These are phyloP conservation scores for Mamestra brassicae DNA, from an alignment of 2,888 invertebrate species.

Conservation along the genomic window DNA sequence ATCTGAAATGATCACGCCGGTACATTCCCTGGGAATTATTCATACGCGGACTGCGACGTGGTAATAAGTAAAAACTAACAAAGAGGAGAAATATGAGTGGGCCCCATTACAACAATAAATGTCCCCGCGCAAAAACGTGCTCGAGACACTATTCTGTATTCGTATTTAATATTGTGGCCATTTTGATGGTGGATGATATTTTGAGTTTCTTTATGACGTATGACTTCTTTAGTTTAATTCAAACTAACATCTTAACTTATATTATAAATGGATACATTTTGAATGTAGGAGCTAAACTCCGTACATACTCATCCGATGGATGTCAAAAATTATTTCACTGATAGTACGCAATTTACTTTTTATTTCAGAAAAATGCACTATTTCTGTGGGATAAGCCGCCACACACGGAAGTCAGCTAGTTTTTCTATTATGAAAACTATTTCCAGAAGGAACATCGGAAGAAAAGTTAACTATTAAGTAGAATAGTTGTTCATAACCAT, in stretches of 20 bases:
- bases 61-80: conserved; percentile 82
- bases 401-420: too few relatives aligned
- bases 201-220: too few relatives aligned
- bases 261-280: too few relatives aligned
- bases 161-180: conserved; percentile 28
- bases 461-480: not conserved
- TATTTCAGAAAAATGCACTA: too few relatives aligned
- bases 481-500: not conserved
- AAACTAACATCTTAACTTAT: too few relatives aligned
- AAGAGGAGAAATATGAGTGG: conserved; percentile 81
- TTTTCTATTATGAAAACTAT: too few relatives aligned
- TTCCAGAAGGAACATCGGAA: not conserved
- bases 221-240: too few relatives aligned
- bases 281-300: too few relatives aligned
- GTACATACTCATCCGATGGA: too few relatives aligned
- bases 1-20: conserved; percentile 79
- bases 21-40: conserved; percentile 78
- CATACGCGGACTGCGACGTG: conserved; percentile 78
- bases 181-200: not conserved
- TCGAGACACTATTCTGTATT: conserved; percentile 52
- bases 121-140: conserved; percentile 73
- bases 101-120: conserved; percentile 84
- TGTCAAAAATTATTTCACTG: too few relatives aligned
- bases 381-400: too few relatives aligned
- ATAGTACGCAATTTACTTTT: too few relatives aligned